Evolutionary conservation across 2,888 invertebrate genomes (phyloP), one percentile per base, ranked within the genome.

Genomic region (Orthosia gothica): DNA sequence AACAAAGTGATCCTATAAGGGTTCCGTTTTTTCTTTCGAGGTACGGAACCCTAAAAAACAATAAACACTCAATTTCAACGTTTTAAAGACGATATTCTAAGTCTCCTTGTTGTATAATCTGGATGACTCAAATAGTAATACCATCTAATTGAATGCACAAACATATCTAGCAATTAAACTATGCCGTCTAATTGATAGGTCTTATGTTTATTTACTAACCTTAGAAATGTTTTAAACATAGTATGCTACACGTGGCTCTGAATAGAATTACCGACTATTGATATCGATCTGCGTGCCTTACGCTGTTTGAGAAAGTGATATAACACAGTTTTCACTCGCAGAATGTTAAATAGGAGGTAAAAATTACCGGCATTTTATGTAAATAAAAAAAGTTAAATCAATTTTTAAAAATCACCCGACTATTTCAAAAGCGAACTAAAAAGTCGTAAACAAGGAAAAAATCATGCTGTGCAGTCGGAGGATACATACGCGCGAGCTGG

Each of bases 161-260:
- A 64, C 32, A 64, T 7, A 20, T 26, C 11, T 7, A 62, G 45
- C 58, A 67, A 70, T 75, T 64, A 76, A 26, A 62, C 49, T 13
- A 52, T 11, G 23, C 55, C 50, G 32, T 70, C 13, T 49, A 26
- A 32, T 52, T 16, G 18, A 7, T 78, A 23, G 23, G 18, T 68
- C 20, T n/a, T 55, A 67, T 64, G 55, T 68, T 68, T 57, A 80
- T 76, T 65, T 52, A 70, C 23, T 16, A 47, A 49, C 2, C 2
- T 59, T n/a, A 55, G 16, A 13, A 74, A 52, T 59, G 58, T 59
- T 66, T 66, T 52, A 57, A 61, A 62, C 40, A 54, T 70, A 64
- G 55, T 58, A 57, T 64, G 26, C 15, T 63, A 63, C 81, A 81
- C 81, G 80, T 81, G 81, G 50, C 55, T 72, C 49, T 16, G 23